Evolutionary conservation across 2,113 vertebrate genomes (phyloP), one percentile per base, ranked within the genome.

Genomic region (Colistium nudipinnis): DNA sequence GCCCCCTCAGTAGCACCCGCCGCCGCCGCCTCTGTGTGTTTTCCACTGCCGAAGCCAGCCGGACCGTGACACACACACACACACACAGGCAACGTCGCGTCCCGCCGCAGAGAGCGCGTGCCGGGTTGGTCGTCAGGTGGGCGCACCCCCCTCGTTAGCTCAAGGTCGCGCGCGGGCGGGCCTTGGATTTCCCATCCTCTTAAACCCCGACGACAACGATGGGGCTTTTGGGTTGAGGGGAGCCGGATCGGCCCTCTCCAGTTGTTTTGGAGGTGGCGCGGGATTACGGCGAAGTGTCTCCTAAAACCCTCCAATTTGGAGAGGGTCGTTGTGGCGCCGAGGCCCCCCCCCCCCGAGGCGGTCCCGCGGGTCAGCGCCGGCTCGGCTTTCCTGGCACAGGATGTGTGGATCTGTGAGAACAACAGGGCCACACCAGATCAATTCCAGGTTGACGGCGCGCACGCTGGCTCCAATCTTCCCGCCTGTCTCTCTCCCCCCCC

Each of bases 171-270:
- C 77, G 78, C 41, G 69, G 74, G 87, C 7, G 54, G 52, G 86
- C 88, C 90, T 91, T 68, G 74, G 67, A 70, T 88, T 91, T 88
- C 75, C 82, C 69, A 16, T 48, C 57, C 75, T 82, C 87, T 91
- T 75, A 91, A 90, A 81, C 74, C 77, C 85, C n/a, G 64, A 81
- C 43, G 79, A 88, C 90, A 77, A 83, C 75, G 82, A 85, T 57
- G 68, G 73, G 78, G 78, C 77, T 72, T 73, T 86, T 27, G 55
- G 74, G 69, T 81, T 83, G 59, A 80, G 61, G 70, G 76, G 72
- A 78, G 67, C 47, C 57, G 78, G 81, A 80, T 9, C n/a, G n/a
- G 71, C 55, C 44, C 76, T 49, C 81, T 76, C 59, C 70, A 55
- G 70, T 86, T 84, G 84, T 86, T 88, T 68, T 62, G n/a, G 83